Percentiles rank a stretch among this genome's conserved stretches.
Conservation (phyloP, 2,113 vertebrate species). For the Pachyramphus minor region DNA sequence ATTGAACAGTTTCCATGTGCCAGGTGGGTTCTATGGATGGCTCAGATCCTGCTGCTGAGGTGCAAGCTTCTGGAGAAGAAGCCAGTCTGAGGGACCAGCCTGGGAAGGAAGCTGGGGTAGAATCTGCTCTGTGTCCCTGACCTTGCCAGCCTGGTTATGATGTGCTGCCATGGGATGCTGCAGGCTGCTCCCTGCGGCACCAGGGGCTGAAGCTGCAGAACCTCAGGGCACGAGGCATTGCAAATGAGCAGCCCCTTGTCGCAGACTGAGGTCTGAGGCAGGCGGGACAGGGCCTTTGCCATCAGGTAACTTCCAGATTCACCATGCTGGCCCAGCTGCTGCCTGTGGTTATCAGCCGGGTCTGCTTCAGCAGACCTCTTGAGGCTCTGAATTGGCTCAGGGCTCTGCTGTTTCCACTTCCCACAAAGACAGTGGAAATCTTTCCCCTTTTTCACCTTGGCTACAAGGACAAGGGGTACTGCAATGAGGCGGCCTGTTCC, state of each 20-base stretch:
- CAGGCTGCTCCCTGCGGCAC: neutral
- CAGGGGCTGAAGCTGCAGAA: neutral
- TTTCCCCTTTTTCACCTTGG: neutral
- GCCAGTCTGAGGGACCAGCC: neutral
- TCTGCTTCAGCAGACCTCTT: neutral
- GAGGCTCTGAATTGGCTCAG: too few species aligned
- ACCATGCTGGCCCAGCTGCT: neutral
- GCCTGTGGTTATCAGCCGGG: neutral
- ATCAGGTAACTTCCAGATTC: fast-evolving
- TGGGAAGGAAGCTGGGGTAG: neutral
- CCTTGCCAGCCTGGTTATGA: neutral
- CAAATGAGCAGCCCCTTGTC: fast-evolving
- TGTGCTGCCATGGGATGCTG: neutral
- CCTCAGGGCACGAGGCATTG: neutral
- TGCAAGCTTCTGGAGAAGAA: neutral
- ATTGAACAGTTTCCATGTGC: fast-evolving
- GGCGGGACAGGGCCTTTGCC: neutral
- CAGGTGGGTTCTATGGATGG: neutral
- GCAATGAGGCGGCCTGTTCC: neutral
- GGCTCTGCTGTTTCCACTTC: neutral
- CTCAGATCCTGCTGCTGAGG: neutral
- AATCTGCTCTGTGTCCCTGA: fast-evolving
- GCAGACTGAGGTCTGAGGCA: fast-evolving
- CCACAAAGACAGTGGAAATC: neutral
- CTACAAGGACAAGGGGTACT: neutral